phyloP scores from a whole-genome alignment of 2,888 invertebrate genomes.

The Drosophila anceps region DNA sequence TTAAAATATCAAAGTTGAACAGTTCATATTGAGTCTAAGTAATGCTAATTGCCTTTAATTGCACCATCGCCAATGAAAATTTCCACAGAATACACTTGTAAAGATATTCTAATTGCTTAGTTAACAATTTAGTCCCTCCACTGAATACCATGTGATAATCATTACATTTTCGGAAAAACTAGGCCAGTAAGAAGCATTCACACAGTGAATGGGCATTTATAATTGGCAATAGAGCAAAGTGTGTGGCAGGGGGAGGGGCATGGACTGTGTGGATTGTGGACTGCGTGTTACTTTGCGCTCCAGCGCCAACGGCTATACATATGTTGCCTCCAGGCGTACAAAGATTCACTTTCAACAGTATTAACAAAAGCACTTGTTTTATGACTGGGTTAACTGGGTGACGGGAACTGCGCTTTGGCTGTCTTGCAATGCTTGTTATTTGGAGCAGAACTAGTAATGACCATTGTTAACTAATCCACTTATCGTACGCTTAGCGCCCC shows the following conservation, averaged over 20 bases:
- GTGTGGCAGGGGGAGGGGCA: background rate
- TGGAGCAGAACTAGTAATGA: constrained; percentile 74
- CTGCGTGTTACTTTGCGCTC: constrained; percentile 39
- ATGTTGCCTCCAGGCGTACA: constrained; percentile 10
- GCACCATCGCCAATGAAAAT: background rate
- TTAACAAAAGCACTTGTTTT: constrained; percentile 55
- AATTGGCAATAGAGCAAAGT: constrained; percentile 23
- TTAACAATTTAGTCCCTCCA: background rate
- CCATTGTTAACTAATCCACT: constrained; percentile 60
- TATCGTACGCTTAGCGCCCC: constrained; percentile 54
- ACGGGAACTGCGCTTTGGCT: constrained; percentile 76
- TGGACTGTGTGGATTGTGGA: constrained; percentile 20
- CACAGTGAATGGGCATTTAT: constrained; percentile 44
- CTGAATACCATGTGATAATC: constrained; percentile 3
- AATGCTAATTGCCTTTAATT: constrained; percentile 2
- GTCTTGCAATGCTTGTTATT: constrained; percentile 72
- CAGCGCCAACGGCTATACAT: constrained; percentile 33
- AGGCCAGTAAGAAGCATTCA: constrained; percentile 21
- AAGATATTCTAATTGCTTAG: background rate
- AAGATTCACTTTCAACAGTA: constrained; percentile 34
- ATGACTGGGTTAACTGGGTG: constrained; percentile 35
- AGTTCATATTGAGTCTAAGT: background rate
- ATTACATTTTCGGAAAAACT: constrained; percentile 14
- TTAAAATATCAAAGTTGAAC: background rate
- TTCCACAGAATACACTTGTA: background rate